Conservation (phyloP, 2,797 vertebrate species). For the Tarsius wallacei region DNA sequence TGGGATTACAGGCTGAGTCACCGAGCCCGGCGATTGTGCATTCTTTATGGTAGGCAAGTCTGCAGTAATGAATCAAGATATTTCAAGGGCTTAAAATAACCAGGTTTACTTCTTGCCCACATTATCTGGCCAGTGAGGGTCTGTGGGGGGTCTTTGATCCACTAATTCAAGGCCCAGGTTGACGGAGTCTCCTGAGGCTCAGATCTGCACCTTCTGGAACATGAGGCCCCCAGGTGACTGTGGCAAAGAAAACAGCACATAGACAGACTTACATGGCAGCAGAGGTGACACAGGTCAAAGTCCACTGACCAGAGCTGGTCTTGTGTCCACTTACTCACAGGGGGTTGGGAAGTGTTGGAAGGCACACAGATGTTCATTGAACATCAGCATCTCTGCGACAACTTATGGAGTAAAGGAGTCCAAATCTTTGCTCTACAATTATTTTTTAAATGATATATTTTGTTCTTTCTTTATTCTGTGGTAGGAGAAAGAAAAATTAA, state of each 20-base stretch:
- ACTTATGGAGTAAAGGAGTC: background rate
- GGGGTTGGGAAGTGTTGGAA: too few relatives aligned
- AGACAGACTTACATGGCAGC: too few relatives aligned
- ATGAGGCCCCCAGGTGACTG: rapidly evolving
- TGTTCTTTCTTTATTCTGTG: background rate
- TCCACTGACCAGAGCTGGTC: too few relatives aligned
- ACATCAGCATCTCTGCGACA: too few relatives aligned
- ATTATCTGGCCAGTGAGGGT: background rate
- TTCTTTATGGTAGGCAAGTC: background rate
- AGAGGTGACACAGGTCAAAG: background rate
- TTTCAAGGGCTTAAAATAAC: background rate
- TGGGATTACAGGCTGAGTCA: too few relatives aligned
- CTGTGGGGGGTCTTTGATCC: background rate
- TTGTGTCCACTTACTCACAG: background rate
- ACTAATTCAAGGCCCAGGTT: background rate
- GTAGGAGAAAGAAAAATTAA: background rate
- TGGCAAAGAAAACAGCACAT: background rate
- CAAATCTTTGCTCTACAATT: background rate
- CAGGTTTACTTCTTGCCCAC: background rate
- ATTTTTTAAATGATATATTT: background rate
- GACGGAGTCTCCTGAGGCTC: background rate
- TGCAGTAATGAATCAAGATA: background rate
- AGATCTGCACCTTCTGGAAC: background rate
- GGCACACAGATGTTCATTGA: background rate
- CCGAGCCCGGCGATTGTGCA: too few relatives aligned